phyloP scores from a whole-genome alignment of 2,113 vertebrate genomes.

The Neogobius melanostomus region DNA sequence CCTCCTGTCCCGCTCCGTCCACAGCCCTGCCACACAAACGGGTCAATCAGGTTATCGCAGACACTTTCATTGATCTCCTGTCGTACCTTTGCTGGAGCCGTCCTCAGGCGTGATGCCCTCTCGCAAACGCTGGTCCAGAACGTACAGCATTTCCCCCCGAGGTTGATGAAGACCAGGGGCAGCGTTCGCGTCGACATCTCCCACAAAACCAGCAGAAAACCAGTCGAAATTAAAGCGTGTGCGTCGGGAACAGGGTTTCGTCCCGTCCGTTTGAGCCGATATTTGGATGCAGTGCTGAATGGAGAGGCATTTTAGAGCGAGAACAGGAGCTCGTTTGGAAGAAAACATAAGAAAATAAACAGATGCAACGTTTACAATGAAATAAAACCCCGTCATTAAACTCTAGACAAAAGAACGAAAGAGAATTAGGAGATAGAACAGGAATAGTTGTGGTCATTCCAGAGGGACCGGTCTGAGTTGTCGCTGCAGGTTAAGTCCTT shows the following conservation, averaged over 20 bases:
- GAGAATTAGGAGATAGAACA: background rate
- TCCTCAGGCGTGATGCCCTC: conserved; percentile 84
- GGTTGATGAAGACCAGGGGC: conserved; percentile 89
- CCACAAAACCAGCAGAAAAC: background rate
- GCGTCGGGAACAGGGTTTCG: too few species aligned
- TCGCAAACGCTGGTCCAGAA: conserved; percentile 88
- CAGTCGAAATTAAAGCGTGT: too few species aligned
- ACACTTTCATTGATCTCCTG: too few species aligned
- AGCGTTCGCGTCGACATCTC: conserved; percentile 85
- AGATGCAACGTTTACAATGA: too few species aligned
- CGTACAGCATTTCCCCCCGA: conserved; percentile 94
- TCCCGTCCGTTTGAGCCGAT: too few species aligned
- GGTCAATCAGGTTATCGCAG: background rate
- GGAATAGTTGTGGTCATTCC: conserved; percentile 7
- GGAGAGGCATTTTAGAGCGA: too few species aligned
- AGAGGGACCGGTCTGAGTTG: background rate
- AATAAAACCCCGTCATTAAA: too few species aligned
- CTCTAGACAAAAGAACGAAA: too few species aligned
- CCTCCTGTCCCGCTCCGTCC: conserved; percentile 92
- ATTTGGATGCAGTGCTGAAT: too few species aligned
- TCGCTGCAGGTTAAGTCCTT: conserved; percentile 29
- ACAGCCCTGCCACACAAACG: conserved; percentile 80
- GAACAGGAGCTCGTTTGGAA: too few species aligned
- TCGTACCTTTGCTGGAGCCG: conserved; percentile 86
- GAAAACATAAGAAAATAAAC: too few species aligned